Evolutionary conservation across 2,888 invertebrate genomes (phyloP).

Genomic region (Thereva unica): DNA sequence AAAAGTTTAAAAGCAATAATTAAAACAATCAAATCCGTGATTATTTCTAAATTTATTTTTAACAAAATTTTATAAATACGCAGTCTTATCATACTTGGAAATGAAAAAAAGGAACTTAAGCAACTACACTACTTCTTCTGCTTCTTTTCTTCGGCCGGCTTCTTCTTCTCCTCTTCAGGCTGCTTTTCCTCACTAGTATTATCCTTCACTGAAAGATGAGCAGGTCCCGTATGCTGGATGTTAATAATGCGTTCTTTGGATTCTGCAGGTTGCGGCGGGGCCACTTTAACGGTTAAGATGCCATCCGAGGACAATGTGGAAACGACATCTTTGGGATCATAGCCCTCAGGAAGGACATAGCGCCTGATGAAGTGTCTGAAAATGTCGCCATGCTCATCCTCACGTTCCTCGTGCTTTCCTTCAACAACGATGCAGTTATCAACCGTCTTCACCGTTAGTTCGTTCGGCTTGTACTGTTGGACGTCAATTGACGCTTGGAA

Average conservation of each 20-base stretch:
- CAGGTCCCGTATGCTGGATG: constrained; percentile 67
- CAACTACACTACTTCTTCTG: too few species aligned
- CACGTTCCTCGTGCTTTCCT: constrained; percentile 77
- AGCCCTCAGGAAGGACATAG: constrained; percentile 74
- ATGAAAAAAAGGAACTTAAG: too few species aligned
- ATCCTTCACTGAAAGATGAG: constrained; percentile 60
- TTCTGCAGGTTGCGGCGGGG: constrained; percentile 56
- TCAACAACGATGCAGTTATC: constrained; percentile 75
- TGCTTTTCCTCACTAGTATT: constrained; percentile 50
- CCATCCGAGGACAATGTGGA: constrained; percentile 79
- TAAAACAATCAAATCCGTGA: too few species aligned
- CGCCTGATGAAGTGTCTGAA: constrained; percentile 76
- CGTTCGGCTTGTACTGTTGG: constrained; percentile 77
- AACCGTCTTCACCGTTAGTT: constrained; percentile 76
- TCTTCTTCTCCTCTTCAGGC: too few species aligned
- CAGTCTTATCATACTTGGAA: too few species aligned
- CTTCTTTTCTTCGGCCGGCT: too few species aligned
- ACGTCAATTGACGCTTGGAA: constrained; percentile 76
- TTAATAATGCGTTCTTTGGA: constrained; percentile 62
- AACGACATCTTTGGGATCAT: constrained; percentile 72
- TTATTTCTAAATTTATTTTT: too few species aligned
- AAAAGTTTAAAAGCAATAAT: too few species aligned
- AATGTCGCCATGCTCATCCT: constrained; percentile 75
- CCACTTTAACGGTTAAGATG: constrained; percentile 70
- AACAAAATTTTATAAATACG: too few species aligned